phyloP scores from a whole-genome alignment of 2,888 invertebrate species.

The Eupithecia pulchellata region DNA sequence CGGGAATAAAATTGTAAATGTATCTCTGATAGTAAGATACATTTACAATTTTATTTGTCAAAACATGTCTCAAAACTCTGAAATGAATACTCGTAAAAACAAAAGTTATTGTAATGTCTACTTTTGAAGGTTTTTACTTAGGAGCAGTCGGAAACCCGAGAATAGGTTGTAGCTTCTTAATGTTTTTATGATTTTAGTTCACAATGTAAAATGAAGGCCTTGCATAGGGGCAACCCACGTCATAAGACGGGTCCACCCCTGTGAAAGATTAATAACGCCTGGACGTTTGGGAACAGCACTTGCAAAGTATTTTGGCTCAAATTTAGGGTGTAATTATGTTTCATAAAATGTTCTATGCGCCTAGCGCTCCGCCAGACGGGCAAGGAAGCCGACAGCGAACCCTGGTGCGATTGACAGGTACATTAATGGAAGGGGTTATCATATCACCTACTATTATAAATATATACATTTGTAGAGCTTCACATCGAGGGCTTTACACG shows the following conservation, averaged over 20 bases:
- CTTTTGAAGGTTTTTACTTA: neutral
- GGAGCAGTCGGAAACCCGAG: neutral
- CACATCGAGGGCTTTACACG: too few species aligned
- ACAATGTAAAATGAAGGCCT: neutral
- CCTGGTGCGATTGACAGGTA: neutral
- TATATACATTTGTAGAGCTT: too few species aligned
- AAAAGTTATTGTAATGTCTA: neutral
- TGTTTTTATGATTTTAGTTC: neutral
- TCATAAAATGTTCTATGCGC: constrained; percentile 51
- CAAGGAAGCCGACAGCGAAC: neutral
- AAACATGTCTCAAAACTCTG: neutral
- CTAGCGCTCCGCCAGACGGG: neutral
- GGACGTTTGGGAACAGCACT: constrained; percentile 63
- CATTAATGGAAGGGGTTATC: too few species aligned
- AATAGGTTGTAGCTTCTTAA: neutral
- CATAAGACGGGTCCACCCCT: constrained; percentile 33
- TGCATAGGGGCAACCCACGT: neutral
- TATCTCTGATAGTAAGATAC: neutral
- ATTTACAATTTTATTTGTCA: constrained; percentile 1
- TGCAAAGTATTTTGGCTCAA: constrained; percentile 64
- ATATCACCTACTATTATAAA: too few species aligned
- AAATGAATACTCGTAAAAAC: neutral
- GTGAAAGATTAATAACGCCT: constrained; percentile 58
- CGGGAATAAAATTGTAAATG: too few species aligned
- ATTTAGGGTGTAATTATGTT: constrained; percentile 66